Base-by-base conservation (phyloP, 2,888 invertebrate genomes). In the Drosophila paranaensis region DNA sequence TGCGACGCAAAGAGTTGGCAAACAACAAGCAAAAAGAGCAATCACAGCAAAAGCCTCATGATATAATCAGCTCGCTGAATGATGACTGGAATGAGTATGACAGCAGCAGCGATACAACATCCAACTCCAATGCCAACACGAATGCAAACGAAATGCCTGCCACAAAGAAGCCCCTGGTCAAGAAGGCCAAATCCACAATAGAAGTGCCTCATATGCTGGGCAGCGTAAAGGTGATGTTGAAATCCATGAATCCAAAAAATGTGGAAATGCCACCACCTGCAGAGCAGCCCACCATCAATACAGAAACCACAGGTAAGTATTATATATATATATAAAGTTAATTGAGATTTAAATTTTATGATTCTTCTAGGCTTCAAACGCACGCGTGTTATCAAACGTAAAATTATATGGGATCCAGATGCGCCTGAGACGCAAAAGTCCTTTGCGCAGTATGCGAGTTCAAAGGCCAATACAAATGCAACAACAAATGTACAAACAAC, bases 361-460 rank as follows among this genome's bases (percentile, higher is more conserved):
- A 20, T 16, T 33, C 10, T 46, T 50, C 4, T 63, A 88, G 89
- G 91, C 9, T 91, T 91, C 43, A 92, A 91, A 66, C 86, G 92
- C 6, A 90, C 93, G 4, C 92, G 96, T 81, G 93, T 96, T 25
- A 95, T 96, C 35, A 96, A 96, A 88, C 95, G 95, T 74, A 96
- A 96, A 92, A 94, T 96, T 6, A 96, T 96, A 77, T 96, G 95
- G 95, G 96, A 96, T 92, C 96, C 96, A 3, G 93, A 93, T 86
- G 93, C 86, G 62, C 93, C 92, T 0, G 92, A 92, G 72, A 92
- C 93, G 0, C 90, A 91, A 43, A 86, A 81, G 54, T 87, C 89
- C 0, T 89, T 84, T 74, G 80, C 86, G 2, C 89, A 84, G 39
- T 93, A 92, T 92, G 94, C 84, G 48, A 76, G 65, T 53, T 56